These are phyloP conservation scores for Pseudorectes ferrugineus DNA, from an alignment of 2,113 vertebrate species.

Conservation along the genomic window DNA sequence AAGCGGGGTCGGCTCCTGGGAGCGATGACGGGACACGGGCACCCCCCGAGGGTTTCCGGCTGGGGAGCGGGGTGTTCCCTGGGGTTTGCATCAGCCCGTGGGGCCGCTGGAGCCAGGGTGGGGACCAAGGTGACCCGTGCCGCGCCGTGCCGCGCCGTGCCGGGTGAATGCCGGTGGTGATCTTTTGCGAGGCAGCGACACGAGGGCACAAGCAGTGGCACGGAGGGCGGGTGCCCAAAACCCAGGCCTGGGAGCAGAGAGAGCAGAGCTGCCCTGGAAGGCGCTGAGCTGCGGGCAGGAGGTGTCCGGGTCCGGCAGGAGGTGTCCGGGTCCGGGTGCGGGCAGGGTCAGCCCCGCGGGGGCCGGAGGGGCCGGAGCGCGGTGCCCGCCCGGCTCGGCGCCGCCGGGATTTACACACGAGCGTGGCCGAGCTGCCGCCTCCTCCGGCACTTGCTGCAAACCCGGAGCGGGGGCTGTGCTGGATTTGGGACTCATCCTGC, in stretches of 20 bases:
- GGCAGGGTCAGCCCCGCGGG: background rate
- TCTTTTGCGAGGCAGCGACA: fast-evolving
- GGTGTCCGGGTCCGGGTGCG: background rate
- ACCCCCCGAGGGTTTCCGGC: fast-evolving
- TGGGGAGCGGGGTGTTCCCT: background rate
- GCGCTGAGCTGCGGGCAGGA: background rate
- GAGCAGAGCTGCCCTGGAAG: background rate
- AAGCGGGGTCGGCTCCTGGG: fast-evolving
- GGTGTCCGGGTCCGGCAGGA: background rate
- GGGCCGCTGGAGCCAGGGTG: background rate
- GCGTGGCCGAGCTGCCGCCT: background rate
- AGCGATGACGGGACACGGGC: background rate
- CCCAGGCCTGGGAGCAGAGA: fast-evolving
- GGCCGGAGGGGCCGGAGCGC: fast-evolving
- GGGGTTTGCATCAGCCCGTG: background rate
- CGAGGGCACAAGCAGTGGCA: fast-evolving
- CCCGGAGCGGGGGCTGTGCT: background rate
- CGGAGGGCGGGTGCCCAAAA: background rate
- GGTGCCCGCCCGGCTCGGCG: fast-evolving
- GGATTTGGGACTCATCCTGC: background rate
- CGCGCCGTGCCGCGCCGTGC: background rate
- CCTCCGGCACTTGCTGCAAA: fast-evolving
- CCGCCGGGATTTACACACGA: fast-evolving
- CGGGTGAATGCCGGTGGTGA: background rate
- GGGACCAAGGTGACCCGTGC: background rate